Percentiles rank a stretch among this genome's conserved stretches.
Conservation (phyloP, 92 coral and sea anemone species). For the Metridium senile region DNA sequence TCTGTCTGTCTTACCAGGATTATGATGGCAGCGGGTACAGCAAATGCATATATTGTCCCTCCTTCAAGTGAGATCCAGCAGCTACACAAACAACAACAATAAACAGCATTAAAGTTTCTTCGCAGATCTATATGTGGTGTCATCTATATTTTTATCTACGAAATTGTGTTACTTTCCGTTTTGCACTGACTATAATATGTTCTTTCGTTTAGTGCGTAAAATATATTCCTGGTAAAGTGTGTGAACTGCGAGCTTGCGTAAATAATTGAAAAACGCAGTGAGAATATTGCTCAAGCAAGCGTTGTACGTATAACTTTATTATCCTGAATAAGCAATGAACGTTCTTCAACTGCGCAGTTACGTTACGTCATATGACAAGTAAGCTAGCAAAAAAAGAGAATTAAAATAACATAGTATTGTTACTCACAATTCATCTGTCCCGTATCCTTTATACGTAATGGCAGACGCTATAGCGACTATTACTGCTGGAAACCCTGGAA, state of each 20-base stretch:
- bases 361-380: not conserved
- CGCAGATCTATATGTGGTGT: too few species aligned
- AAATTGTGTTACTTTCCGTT: too few species aligned
- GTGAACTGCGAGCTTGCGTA: not conserved
- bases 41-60: conserved; percentile 79
- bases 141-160: too few species aligned
- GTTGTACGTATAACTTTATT: too few species aligned
- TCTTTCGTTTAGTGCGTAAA: too few species aligned
- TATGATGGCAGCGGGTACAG: conserved; percentile 76
- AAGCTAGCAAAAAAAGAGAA: not conserved
- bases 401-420: not conserved
- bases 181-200: too few species aligned
- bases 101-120: too few species aligned
- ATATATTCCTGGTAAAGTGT: too few species aligned
- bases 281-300: too few species aligned
- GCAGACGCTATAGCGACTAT: conserved; percentile 56
- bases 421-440: conserved; percentile 62
- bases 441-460: conserved; percentile 57
- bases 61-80: conserved; percentile 78
- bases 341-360: too few species aligned
- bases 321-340: too few species aligned
- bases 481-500: conserved; percentile 61
- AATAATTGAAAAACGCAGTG: not conserved
- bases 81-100: conserved; percentile 48
- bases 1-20: conserved; percentile 52